phyloP scores from a whole-genome alignment of 35 echinoderm and acorn worm species.

The Ptychodera flava region DNA sequence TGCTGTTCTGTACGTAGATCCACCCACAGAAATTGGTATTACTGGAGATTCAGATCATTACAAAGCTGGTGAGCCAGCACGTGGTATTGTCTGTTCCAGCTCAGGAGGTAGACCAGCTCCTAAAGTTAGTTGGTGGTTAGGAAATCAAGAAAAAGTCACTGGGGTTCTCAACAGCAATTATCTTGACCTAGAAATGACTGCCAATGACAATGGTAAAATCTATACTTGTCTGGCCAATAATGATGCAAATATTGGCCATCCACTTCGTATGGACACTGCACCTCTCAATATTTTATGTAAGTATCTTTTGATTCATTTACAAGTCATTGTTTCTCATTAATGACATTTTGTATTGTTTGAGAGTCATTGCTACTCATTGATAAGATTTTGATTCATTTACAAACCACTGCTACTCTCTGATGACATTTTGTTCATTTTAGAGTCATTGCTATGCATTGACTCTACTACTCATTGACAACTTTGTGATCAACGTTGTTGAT shows the following conservation, averaged over 20 bases:
- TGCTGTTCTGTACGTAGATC: too few species aligned
- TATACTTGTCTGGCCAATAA: background rate
- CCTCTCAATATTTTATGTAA: background rate
- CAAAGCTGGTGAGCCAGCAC: background rate
- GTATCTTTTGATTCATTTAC: too few species aligned
- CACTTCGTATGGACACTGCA: background rate
- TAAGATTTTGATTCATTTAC: too few species aligned
- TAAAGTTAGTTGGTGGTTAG: background rate
- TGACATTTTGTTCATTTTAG: too few species aligned
- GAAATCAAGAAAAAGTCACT: background rate
- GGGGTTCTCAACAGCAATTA: background rate
- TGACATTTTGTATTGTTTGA: too few species aligned
- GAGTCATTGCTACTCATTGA: too few species aligned
- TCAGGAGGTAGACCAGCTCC: background rate
- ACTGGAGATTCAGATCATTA: background rate
- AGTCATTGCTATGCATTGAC: too few species aligned
- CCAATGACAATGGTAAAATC: background rate
- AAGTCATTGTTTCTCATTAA: too few species aligned
- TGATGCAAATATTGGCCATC: background rate
- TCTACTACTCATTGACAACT: too few species aligned
- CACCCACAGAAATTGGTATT: background rate
- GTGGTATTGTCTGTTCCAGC: background rate
- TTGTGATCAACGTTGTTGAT: too few species aligned
- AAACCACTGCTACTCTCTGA: too few species aligned
- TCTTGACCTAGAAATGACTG: background rate